Evolutionary conservation across 2,888 invertebrate genomes (phyloP), one percentile per base, ranked within the genome.

Genomic region (Psylliodes chrysocephalus): DNA sequence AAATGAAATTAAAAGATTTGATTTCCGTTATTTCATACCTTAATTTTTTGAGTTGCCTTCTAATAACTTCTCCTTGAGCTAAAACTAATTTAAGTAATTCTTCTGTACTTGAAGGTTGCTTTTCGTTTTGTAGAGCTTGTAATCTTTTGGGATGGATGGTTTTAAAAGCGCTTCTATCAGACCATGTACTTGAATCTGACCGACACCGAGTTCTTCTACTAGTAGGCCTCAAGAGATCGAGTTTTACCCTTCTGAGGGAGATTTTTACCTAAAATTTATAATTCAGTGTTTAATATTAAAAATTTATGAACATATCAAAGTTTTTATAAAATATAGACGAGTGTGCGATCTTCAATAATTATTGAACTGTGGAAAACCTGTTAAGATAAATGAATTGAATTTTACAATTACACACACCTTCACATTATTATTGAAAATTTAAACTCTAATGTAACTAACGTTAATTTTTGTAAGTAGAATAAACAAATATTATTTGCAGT

Each of bases 11-110:
- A n/a, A n/a, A n/a, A n/a, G n/a, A n/a, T n/a, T n/a, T n/a, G n/a
- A n/a, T n/a, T n/a, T n/a, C n/a, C n/a, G 5, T 3, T 15, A n/a
- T 28, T 28, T n/a, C 55, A 53, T 73, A 82, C 82, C 82, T 78
- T 62, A 82, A 74, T 73, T 82, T 81, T 67, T 80, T 81, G 51
- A 84, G 73, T 72, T 84, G 84, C 65, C 77, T 81, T 66, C 83
- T 84, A 59, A 88, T 86, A 38, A 86, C 86, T 77, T 87, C 86
- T 22, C 88, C 88, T 78, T 89, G 88, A 1, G 85, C 85, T 47
- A 88, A 79, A 60, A 89, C 87, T 64, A 86, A 78, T 75, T 86
- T 86, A 67, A 86, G 78, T 53, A 86, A 76, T 70, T 84, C 82
- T 70, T 86, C 85, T 63, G 86, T 82, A 64, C 78, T 82, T 14